Conservation (phyloP, 2,888 invertebrate genomes). For the Acanthosepion esculentum region DNA sequence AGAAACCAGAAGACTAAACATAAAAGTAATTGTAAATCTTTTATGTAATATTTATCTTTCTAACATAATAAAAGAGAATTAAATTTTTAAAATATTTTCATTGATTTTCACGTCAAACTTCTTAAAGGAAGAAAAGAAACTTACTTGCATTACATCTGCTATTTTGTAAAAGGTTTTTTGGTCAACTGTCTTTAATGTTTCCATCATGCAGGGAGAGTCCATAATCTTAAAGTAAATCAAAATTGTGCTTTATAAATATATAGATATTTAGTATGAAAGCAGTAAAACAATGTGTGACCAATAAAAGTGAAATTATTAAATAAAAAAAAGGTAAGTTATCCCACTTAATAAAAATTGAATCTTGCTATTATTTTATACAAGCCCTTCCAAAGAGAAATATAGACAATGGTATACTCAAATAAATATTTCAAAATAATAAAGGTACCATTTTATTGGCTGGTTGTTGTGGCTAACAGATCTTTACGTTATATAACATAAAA, state of each 20-base stretch:
- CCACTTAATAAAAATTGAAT: too few species aligned
- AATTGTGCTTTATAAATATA: not conserved
- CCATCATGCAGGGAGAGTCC: slow-evolving; percentile 92
- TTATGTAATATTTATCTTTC: not conserved
- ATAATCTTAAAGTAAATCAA: slow-evolving; percentile 79
- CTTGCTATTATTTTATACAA: too few species aligned
- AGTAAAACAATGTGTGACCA: not conserved
- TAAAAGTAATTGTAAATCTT: too few species aligned
- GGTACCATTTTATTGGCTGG: too few species aligned
- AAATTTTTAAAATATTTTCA: not conserved
- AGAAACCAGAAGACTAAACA: too few species aligned
- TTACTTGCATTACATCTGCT: slow-evolving; percentile 88
- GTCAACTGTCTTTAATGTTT: slow-evolving; percentile 96
- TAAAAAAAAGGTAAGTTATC: too few species aligned
- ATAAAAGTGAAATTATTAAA: too few species aligned
- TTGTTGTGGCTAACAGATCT: too few species aligned
- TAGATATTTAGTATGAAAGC: not conserved
- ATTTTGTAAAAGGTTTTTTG: slow-evolving; percentile 97
- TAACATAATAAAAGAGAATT: not conserved
- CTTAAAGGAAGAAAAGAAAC: not conserved
- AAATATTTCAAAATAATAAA: too few species aligned
- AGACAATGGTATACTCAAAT: too few species aligned
- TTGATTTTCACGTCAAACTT: not conserved
- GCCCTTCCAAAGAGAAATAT: too few species aligned
- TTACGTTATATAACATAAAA: too few species aligned